Evolutionary conservation across 2,113 vertebrate genomes (phyloP), one percentile per base, ranked within the genome.

Genomic region (Anguilla rostrata): DNA sequence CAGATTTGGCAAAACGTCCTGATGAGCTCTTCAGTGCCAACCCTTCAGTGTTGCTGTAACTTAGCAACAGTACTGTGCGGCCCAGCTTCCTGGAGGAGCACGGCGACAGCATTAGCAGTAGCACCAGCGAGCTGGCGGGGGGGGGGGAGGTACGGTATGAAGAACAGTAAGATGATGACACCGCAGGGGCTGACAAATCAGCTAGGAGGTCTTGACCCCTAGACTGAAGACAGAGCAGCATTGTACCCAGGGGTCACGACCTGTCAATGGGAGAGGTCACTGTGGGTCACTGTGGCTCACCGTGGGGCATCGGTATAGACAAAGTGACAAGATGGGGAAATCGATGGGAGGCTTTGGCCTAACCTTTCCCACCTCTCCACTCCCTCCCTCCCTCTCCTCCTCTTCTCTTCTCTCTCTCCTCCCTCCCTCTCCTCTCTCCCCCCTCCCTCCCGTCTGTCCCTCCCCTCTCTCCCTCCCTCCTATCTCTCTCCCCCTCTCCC

Each of bases 381-480:
- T 11, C 49, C 49, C 49, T 53, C 43, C 8, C 43, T 46, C 43
- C 8, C 43, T 12, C 49, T 53, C 49, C 49, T 53, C 49, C 12
- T 53, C 12, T 9, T 9, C 6, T 12, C 49, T 53, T 43, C 43
- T 46, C 43, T 2, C 43, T 46, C 43, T 2, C 43, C 43, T 46
- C 43, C 8, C 8, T 46, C 8, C 43, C 43, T 46, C 43, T 2
- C 8, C 43, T 2, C 8, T 46, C 8, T 46, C 4, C 4, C 34
- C 1, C 34, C 34, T 1, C 34, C 1, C 1, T 1, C 34, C 1
- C 34, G n/a, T n/a, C n/a, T n/a, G n/a, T n/a, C n/a, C n/a, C 34
- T 34, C 34, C 34, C 34, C 34, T 34, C 1, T 1, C 34, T 34
- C 34, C 34, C 34, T 34, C 34, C 34, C 34, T 34, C 34, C 34